These are phyloP conservation scores for Stegodyphus dumicola DNA, from an alignment of 1,140 invertebrate species.

Conservation along the genomic window DNA sequence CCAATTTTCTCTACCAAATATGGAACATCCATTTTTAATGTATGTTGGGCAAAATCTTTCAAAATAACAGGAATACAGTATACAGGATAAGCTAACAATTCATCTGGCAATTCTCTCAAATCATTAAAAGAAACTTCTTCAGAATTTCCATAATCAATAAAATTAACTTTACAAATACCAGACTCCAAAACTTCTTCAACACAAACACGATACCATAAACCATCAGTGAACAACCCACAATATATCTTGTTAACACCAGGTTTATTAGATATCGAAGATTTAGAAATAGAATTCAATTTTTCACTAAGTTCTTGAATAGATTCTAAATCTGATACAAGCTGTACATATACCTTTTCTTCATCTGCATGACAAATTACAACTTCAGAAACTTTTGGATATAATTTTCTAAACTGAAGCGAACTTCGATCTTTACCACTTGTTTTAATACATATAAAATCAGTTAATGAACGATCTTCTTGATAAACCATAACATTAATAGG, in stretches of 20 bases:
- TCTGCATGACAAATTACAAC: neutral
- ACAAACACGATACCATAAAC: constrained; percentile 13
- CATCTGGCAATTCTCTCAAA: constrained; percentile 20
- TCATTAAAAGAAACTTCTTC: neutral
- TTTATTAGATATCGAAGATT: neutral
- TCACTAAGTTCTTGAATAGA: neutral
- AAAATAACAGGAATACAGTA: constrained; percentile 6
- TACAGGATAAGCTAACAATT: constrained; percentile 16
- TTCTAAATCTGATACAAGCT: constrained; percentile 9
- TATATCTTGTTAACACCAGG: constrained; percentile 3
- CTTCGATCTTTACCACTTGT: no score
- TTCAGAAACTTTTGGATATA: neutral
- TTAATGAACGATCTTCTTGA: neutral
- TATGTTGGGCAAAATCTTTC: neutral
- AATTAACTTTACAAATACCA: neutral
- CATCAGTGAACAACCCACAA: constrained; percentile 26
- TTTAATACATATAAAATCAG: no score
- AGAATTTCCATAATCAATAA: constrained; percentile 41
- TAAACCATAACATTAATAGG: constrained; percentile 22
- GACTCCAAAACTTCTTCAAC: neutral
- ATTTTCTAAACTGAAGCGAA: neutral
- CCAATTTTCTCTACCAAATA: constrained; percentile 4
- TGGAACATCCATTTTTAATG: neutral
- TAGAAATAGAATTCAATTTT: neutral
- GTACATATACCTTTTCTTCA: constrained; percentile 1